Evolutionary conservation across 2,113 vertebrate genomes (phyloP).

Genomic region (Ancistrus triradiatus): DNA sequence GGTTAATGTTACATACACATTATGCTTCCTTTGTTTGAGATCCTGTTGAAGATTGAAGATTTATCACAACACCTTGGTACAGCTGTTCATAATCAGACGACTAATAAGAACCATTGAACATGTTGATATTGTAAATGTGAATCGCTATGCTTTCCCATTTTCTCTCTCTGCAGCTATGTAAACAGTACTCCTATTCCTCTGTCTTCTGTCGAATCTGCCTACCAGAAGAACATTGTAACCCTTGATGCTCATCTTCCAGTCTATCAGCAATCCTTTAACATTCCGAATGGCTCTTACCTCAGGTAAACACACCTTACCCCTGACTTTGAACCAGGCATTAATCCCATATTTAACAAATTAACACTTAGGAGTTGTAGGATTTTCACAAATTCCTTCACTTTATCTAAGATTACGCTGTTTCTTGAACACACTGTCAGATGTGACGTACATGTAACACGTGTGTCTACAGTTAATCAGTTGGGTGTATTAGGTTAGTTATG

Average conservation of each 20-base stretch:
- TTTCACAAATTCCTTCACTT: no score
- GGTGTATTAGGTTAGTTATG: no score
- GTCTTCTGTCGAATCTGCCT: constrained; percentile 43
- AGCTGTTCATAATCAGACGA: constrained; percentile 12
- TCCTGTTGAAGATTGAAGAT: background rate
- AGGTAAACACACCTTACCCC: constrained; percentile 29
- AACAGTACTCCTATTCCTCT: constrained; percentile 40
- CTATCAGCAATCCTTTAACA: constrained; percentile 36
- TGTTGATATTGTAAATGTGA: background rate
- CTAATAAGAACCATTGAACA: background rate
- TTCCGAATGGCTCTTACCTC: constrained; percentile 43
- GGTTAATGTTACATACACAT: no score
- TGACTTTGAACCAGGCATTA: background rate
- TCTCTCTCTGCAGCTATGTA: constrained; percentile 37
- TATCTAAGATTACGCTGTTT: no score
- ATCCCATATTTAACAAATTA: no score
- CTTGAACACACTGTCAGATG: no score
- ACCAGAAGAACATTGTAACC: constrained; percentile 41
- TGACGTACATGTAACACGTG: no score
- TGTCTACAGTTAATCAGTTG: no score
- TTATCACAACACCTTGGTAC: constrained; percentile 1
- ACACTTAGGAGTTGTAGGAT: no score
- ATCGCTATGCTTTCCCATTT: background rate
- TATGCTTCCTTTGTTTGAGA: no score
- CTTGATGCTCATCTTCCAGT: constrained; percentile 31